A percentile compares a stretch with the other conserved stretches of the same genome.
Evolutionary conservation across 2,888 invertebrate species (phyloP).

Genomic region (Rhagophthalmus giganteus): DNA sequence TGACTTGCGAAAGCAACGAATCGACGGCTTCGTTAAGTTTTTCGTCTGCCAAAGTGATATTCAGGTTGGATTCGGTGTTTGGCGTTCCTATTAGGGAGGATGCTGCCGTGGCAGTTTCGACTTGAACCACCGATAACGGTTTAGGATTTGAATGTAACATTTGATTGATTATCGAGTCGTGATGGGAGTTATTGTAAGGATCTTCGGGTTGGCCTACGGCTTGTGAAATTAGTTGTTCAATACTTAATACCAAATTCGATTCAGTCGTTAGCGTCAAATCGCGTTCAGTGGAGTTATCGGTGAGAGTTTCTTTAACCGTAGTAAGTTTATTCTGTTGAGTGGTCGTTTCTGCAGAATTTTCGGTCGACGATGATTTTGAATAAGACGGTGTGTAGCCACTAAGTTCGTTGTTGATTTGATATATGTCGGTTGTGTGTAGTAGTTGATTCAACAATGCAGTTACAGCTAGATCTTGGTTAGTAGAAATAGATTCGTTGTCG

Average conservation of each 20-base stretch:
- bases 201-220: constrained; percentile 41
- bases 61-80: constrained; percentile 2
- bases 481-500: too few relatives aligned
- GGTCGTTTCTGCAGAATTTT: constrained; percentile 23
- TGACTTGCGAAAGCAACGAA: constrained; percentile 45
- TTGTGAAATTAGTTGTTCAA: constrained; percentile 49
- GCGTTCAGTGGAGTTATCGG: constrained; percentile 1
- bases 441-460: constrained; percentile 45
- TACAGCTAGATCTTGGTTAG: constrained; percentile 26
- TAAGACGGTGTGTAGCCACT: constrained; percentile 2
- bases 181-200: constrained; percentile 30
- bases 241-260: constrained; percentile 44
- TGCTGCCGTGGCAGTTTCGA: constrained; percentile 40
- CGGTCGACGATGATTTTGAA: constrained; percentile 16
- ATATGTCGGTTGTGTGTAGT: constrained; percentile 47
- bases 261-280: constrained; percentile 32
- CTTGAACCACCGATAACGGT: constrained; percentile 38
- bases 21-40: constrained; percentile 41
- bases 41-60: constrained; percentile 17
- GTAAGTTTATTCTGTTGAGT: constrained; percentile 20
- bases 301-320: constrained; percentile 11
- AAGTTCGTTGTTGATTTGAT: constrained; percentile 49
- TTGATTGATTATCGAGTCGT: constrained; percentile 36
- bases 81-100: constrained; percentile 33
- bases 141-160: constrained; percentile 34